Conservation (phyloP, 2,888 invertebrate species). For the Tachystola acroxantha region DNA sequence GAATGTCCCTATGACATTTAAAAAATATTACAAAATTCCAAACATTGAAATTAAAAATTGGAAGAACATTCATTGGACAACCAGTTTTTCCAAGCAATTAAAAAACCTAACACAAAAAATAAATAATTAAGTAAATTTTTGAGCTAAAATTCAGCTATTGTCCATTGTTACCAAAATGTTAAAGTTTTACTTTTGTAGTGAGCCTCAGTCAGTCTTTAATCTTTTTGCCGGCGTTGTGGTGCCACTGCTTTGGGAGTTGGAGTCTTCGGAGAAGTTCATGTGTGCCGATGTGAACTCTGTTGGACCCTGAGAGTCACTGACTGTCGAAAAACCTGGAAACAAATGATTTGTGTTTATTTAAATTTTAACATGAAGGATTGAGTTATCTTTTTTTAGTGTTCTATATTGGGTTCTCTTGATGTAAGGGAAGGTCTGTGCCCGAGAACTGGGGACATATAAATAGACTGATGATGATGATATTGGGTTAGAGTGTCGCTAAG, state of each 20-base stretch:
- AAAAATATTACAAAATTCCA: too few relatives aligned
- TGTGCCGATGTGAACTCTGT: constrained; percentile 91
- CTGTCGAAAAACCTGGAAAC: constrained; percentile 89
- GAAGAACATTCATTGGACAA: too few relatives aligned
- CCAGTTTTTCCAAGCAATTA: too few relatives aligned
- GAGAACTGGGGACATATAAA: too few relatives aligned
- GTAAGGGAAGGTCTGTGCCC: too few relatives aligned
- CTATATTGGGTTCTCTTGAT: too few relatives aligned
- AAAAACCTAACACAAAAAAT: not conserved
- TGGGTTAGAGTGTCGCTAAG: too few relatives aligned
- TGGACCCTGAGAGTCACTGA: constrained; percentile 93
- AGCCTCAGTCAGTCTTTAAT: constrained; percentile 84
- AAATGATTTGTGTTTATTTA: not conserved
- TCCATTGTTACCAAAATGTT: not conserved
- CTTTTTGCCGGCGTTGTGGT: constrained; percentile 84
- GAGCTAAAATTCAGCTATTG: not conserved
- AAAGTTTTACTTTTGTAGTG: constrained; percentile 13
- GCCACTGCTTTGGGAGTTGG: constrained; percentile 93
- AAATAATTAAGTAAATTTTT: not conserved
- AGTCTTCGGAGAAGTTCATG: constrained; percentile 93
- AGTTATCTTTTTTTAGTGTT: not conserved
- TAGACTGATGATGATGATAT: too few relatives aligned
- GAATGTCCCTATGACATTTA: too few relatives aligned
- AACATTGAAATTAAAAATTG: too few relatives aligned
- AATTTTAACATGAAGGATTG: not conserved